Evolutionary conservation across 2,888 invertebrate genomes (phyloP), one percentile per base, ranked within the genome.

Genomic region (Lacanobia oleracea): DNA sequence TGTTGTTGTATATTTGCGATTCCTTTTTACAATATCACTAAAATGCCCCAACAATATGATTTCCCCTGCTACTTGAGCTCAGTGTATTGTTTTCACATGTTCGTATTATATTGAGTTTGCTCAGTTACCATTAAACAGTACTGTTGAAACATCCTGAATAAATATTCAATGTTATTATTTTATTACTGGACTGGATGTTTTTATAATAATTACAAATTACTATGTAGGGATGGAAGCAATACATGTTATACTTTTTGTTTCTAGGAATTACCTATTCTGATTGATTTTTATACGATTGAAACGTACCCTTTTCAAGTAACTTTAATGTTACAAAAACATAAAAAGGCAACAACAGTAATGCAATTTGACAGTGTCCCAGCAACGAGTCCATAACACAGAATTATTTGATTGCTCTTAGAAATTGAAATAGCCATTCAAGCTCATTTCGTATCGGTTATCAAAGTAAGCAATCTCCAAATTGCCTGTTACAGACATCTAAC

Each of bases 391-490:
- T 75, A 48, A 68, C 50, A 75, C 4, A 59, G 18, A 72, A 40
- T 76, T n/a, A n/a, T n/a, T n/a, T 54, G 67, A 72, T 76, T 72
- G 66, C 51, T 80, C 53, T 61, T 45, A 67, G 60, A 80, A 76
- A 79, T 80, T 80, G 72, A 80, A 80, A 79, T 80, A 65, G 61
- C 67, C 43, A 67, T 72, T 53, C 40, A 67, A 54, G 67, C 61
- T 62, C 23, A 61, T 80, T 76, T 72, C 21, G 57, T 75, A 68
- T 80, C 45, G n/a, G 81, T 72, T 79, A 79, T 76, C 76, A 80
- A 76, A 80, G 72, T 80, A 72, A 76, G 72, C 76, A 80, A 68
- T 79, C 81, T 79, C 54, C 54, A 80, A 80, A 79, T 80, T 72
- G 81, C 37, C 67, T 76, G 72, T 76, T 67, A 75, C 59, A 80